Percentiles rank a stretch among this genome's conserved stretches.
phyloP scores from a whole-genome alignment of 2,888 invertebrate species.

The Troides helena region DNA sequence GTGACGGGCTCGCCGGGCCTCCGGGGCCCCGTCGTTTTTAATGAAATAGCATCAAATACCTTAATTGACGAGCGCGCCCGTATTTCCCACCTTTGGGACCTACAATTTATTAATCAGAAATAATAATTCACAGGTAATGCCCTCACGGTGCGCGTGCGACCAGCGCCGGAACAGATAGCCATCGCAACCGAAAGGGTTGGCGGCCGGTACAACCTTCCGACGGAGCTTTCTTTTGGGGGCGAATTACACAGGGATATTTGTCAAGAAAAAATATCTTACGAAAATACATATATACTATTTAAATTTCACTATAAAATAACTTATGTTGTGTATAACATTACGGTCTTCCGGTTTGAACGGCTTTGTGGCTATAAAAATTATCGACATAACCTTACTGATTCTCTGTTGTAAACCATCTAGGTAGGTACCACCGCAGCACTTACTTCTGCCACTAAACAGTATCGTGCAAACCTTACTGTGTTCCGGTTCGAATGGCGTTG shows the following conservation, averaged over 20 bases:
- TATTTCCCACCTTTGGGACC: conserved; percentile 56
- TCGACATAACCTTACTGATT: too few relatives aligned
- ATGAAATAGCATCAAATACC: conserved; percentile 78
- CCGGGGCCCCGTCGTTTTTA: conserved; percentile 63
- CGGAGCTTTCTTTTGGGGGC: conserved; percentile 10
- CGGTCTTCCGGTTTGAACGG: too few relatives aligned
- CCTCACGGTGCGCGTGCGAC: conserved; percentile 44
- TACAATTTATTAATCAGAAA: conserved; percentile 80
- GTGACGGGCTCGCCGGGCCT: conserved; percentile 48
- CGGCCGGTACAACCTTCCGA: conserved; percentile 32
- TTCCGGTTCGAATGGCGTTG: too few relatives aligned
- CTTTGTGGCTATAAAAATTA: too few relatives aligned
- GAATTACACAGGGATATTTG: neutral
- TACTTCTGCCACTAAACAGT: too few relatives aligned
- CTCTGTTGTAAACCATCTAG: too few relatives aligned
- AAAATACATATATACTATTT: too few relatives aligned
- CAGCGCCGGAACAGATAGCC: conserved; percentile 44
- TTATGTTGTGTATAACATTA: too few relatives aligned
- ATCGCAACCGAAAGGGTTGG: conserved; percentile 63
- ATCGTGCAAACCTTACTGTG: too few relatives aligned
- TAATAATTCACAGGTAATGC: conserved; percentile 79
- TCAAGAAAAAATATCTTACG: too few relatives aligned
- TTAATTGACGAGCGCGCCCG: conserved; percentile 68
- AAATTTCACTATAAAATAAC: too few relatives aligned
- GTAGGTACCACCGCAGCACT: too few relatives aligned